phyloP scores from a whole-genome alignment of 2,888 invertebrate genomes.

The Dastarcus helophoroides region DNA sequence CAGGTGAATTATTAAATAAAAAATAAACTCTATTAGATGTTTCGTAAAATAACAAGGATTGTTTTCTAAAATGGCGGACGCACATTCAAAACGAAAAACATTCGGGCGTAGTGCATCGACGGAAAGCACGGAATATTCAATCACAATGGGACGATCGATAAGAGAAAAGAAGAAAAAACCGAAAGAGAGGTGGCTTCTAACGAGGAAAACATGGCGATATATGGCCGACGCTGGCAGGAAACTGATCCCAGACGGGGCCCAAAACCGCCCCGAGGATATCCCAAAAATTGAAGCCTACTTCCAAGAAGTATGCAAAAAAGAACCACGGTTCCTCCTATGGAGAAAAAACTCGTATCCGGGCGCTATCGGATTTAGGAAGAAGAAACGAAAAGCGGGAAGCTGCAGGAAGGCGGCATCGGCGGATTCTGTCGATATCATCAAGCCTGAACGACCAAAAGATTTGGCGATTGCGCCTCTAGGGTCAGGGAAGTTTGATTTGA shows the following conservation, averaged over 20 bases:
- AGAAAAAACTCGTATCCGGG: slow-evolving; percentile 74
- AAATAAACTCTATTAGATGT: slow-evolving; percentile 1
- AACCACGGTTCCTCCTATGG: slow-evolving; percentile 71
- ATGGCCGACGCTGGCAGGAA: slow-evolving; percentile 86
- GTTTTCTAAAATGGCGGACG: slow-evolving; percentile 23
- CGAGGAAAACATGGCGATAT: slow-evolving; percentile 82
- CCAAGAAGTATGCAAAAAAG: slow-evolving; percentile 67
- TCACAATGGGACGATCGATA: slow-evolving; percentile 45
- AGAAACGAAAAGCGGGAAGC: slow-evolving; percentile 53
- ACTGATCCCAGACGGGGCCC: slow-evolving; percentile 69
- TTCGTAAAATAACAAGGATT: neutral
- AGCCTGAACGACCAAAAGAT: slow-evolving; percentile 39
- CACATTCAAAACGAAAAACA: slow-evolving; percentile 21
- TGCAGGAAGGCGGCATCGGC: slow-evolving; percentile 56
- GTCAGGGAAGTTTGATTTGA: slow-evolving; percentile 55
- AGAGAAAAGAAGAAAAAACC: slow-evolving; percentile 46
- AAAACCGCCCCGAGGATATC: slow-evolving; percentile 62
- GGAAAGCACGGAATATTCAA: slow-evolving; percentile 36
- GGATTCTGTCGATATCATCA: slow-evolving; percentile 48
- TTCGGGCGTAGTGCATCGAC: slow-evolving; percentile 37
- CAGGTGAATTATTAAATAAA: slow-evolving; percentile 6
- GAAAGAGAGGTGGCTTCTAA: slow-evolving; percentile 77
- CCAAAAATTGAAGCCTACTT: slow-evolving; percentile 75
- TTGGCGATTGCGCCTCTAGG: slow-evolving; percentile 30
- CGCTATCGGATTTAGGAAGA: slow-evolving; percentile 46